Conservation (phyloP, 2,797 vertebrate genomes). For the Onychomys torridus region DNA sequence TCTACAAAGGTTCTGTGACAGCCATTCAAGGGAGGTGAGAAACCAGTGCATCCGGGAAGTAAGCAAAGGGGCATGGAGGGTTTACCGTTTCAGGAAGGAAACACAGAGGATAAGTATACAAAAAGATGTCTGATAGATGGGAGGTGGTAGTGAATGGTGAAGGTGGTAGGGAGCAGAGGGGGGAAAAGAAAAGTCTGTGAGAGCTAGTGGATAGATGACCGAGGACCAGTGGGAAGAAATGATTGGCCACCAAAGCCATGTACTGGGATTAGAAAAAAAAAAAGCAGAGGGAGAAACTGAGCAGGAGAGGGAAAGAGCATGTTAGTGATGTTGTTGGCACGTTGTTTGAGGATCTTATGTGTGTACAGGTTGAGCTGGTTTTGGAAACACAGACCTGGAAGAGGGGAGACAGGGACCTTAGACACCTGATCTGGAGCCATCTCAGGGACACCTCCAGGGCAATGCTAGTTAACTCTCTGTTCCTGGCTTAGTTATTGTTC, state of each 20-base stretch:
- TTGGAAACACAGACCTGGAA: not conserved
- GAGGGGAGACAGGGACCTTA: not conserved
- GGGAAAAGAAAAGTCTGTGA: not conserved
- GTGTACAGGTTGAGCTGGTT: not conserved
- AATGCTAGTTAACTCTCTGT: not conserved
- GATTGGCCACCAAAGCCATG: rapidly evolving
- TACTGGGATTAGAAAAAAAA: not conserved
- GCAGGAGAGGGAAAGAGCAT: not conserved
- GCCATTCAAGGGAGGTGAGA: not conserved
- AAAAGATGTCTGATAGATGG: not conserved
- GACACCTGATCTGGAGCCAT: not conserved
- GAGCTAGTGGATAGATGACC: not conserved
- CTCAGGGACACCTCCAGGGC: not conserved
- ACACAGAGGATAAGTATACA: rapidly evolving
- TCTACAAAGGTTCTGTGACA: not conserved
- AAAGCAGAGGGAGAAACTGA: not conserved
- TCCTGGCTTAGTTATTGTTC: not conserved
- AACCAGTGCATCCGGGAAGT: not conserved
- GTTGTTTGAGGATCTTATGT: not conserved
- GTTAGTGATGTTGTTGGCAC: not conserved
- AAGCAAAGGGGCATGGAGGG: not conserved
- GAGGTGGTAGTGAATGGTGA: not conserved
- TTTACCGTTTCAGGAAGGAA: not conserved
- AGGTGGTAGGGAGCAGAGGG: not conserved
- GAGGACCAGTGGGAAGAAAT: not conserved